A percentile compares a stretch with the other conserved stretches of the same genome.
These are phyloP conservation scores for Eristalinus sepulchralis DNA, from an alignment of 2,888 invertebrate genomes.

Conservation along the genomic window DNA sequence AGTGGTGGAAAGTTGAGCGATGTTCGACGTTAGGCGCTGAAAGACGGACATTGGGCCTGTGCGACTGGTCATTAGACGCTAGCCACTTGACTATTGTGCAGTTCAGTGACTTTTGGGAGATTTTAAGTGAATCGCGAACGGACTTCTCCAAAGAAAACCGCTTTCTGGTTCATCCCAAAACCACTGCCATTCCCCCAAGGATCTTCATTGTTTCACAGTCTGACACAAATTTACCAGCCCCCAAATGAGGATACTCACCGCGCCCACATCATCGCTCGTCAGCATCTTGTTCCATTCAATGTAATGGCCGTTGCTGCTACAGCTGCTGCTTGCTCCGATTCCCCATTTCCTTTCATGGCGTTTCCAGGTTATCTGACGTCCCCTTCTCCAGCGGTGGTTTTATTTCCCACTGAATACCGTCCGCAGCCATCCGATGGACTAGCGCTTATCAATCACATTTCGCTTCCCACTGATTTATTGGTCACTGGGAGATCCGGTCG, in stretches of 20 bases:
- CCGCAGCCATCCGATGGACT: slow-evolving; percentile 5
- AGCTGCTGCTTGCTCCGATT: too few species aligned
- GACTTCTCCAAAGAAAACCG: too few species aligned
- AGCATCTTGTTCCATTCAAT: slow-evolving; percentile 30
- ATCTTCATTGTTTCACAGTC: slow-evolving; percentile 34
- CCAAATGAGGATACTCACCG: slow-evolving; percentile 37
- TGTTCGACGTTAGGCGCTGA: too few species aligned
- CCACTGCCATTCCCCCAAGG: slow-evolving; percentile 23
- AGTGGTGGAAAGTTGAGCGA: too few species aligned
- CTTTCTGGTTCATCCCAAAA: background rate
- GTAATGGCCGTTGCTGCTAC: slow-evolving; percentile 29
- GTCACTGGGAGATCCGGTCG: slow-evolving; percentile 27
- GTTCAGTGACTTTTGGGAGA: too few species aligned
- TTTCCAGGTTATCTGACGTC: slow-evolving; percentile 30
- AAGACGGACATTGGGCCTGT: too few species aligned
- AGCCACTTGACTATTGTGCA: too few species aligned
- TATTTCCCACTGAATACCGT: slow-evolving; percentile 10
- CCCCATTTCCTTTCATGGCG: slow-evolving; percentile 1
- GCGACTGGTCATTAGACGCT: too few species aligned
- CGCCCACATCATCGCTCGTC: background rate
- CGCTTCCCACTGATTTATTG: slow-evolving; percentile 62
- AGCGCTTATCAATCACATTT: slow-evolving; percentile 68
- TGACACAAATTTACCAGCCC: slow-evolving; percentile 53
- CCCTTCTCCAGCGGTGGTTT: slow-evolving; percentile 1
- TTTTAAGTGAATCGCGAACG: too few species aligned